Percentiles rank a stretch among this genome's conserved stretches.
phyloP scores from a whole-genome alignment of 1,140 invertebrate genomes.

The Lutraria rhynchaena region DNA sequence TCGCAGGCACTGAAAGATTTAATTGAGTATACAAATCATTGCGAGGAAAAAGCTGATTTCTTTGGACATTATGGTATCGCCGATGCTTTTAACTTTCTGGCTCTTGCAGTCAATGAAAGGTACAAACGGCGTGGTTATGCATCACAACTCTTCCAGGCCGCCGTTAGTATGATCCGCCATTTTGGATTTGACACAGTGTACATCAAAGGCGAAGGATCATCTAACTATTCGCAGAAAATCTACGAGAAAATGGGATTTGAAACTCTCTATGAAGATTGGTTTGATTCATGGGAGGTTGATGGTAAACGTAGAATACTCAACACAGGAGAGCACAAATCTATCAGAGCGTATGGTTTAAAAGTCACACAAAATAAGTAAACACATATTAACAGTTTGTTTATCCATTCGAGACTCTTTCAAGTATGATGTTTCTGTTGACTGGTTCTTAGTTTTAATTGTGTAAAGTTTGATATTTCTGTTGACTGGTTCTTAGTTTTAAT shows the following conservation, averaged over 20 bases:
- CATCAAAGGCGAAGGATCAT: constrained; percentile 13
- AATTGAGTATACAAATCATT: neutral
- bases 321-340: neutral
- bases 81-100: constrained; percentile 17
- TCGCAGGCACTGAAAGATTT: neutral
- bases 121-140: constrained; percentile 10
- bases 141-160: constrained; percentile 10
- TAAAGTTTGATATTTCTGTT: no score
- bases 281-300: neutral
- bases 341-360: constrained; percentile 3
- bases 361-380: neutral
- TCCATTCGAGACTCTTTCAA: no score
- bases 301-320: neutral
- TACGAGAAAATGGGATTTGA: constrained; percentile 27
- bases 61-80: constrained; percentile 7
- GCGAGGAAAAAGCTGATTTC: constrained; percentile 22
- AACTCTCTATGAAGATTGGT: neutral
- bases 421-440: no score
- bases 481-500: no score
- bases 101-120: neutral
- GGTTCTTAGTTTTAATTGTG: no score
- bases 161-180: constrained; percentile 11
- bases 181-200: neutral
- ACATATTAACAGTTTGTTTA: no score
- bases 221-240: constrained; percentile 25